Percentiles rank a stretch among this genome's conserved stretches.
Conservation (phyloP, 92 coral and sea anemone species). For the Blastomussa wellsi region DNA sequence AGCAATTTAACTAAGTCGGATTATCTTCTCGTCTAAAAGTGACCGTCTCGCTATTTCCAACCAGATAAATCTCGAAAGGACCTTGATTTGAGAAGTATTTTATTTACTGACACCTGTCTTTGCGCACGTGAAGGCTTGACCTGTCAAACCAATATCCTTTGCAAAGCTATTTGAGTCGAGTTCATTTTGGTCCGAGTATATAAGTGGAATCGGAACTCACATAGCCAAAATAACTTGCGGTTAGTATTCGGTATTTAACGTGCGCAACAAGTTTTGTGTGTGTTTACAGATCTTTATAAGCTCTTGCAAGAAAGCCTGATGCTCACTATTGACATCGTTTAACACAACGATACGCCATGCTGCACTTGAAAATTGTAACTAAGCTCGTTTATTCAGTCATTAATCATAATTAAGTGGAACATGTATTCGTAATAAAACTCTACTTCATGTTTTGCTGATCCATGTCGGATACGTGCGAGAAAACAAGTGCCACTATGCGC, state of each 20-base stretch:
- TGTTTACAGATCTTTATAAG: no score
- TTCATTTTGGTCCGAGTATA: neutral
- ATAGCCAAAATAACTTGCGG: neutral
- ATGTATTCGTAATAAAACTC: neutral
- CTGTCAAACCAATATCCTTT: conserved; percentile 6
- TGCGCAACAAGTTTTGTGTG: conserved; percentile 1
- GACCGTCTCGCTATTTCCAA: neutral
- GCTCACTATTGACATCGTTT: neutral
- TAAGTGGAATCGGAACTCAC: conserved; percentile 17
- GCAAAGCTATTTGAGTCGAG: neutral
- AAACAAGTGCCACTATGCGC: neutral
- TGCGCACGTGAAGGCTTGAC: conserved; percentile 2
- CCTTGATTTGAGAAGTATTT: neutral
- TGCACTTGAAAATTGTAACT: neutral
- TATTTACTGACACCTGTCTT: neutral
- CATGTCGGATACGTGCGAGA: neutral
- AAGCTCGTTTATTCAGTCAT: neutral
- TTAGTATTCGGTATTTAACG: neutral
- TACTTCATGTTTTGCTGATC: neutral
- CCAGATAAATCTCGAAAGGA: neutral
- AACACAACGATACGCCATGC: neutral
- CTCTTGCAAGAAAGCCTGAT: neutral
- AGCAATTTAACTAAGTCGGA: neutral
- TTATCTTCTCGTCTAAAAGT: neutral
- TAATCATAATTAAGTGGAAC: neutral